Conservation (phyloP, 2,797 vertebrate genomes). For the Clarias platycephalus region DNA sequence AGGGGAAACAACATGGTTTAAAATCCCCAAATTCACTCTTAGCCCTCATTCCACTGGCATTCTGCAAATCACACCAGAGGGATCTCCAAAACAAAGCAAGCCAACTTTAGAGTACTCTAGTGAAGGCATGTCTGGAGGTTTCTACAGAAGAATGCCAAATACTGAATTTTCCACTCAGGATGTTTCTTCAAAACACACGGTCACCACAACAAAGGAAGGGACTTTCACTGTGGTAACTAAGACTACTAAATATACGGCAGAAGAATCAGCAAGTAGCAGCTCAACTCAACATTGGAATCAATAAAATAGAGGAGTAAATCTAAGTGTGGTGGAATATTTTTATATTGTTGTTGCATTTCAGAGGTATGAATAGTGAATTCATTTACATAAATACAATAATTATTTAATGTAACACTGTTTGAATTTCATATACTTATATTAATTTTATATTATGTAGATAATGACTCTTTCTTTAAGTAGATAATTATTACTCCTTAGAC, state of each 20-base stretch:
- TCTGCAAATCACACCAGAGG: slow-evolving; percentile 72
- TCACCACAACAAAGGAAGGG: slow-evolving; percentile 61
- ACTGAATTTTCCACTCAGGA: slow-evolving; percentile 70
- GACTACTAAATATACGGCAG: slow-evolving; percentile 66
- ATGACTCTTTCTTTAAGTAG: background rate
- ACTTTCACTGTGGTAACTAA: slow-evolving; percentile 66
- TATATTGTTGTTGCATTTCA: slow-evolving; percentile 35
- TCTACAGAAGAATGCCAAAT: slow-evolving; percentile 75
- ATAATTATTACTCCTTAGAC: background rate
- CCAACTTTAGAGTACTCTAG: slow-evolving; percentile 63
- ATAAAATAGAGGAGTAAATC: slow-evolving; percentile 19
- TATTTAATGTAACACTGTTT: slow-evolving; percentile 6
- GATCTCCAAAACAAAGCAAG: slow-evolving; percentile 68
- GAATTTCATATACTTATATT: background rate
- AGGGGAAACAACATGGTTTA: slow-evolving; percentile 78
- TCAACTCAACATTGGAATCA: slow-evolving; percentile 58
- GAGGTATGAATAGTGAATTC: background rate
- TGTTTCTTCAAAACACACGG: slow-evolving; percentile 63
- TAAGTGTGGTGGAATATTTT: slow-evolving; percentile 15
- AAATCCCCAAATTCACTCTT: slow-evolving; percentile 78
- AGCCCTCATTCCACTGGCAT: slow-evolving; percentile 77
- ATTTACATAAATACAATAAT: slow-evolving; percentile 2
- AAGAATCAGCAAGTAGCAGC: slow-evolving; percentile 67
- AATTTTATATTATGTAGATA: slow-evolving; percentile 10
- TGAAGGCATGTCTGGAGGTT: slow-evolving; percentile 66